phyloP scores from a whole-genome alignment of 2,888 invertebrate species.

The Sarcophaga variegata region DNA sequence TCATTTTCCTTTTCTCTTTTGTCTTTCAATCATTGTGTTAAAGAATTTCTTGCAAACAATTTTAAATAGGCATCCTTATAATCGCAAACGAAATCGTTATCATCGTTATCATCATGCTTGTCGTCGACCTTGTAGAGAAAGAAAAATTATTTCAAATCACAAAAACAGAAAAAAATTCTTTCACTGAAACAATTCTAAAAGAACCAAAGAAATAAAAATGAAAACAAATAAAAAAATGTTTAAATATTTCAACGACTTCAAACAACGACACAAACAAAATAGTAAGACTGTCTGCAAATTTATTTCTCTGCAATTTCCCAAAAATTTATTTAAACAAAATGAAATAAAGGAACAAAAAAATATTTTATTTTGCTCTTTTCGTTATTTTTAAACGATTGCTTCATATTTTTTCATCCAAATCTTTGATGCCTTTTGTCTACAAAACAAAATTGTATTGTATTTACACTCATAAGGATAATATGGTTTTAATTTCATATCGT shows the following conservation, averaged over 20 bases:
- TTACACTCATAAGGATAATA: slow-evolving; percentile 15
- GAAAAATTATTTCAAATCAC: background rate
- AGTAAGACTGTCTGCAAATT: slow-evolving; percentile 5
- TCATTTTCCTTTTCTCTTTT: too few relatives aligned
- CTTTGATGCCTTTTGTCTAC: slow-evolving; percentile 28
- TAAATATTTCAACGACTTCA: background rate
- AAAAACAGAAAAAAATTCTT: too few relatives aligned
- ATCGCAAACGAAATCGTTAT: background rate
- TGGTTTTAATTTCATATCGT: background rate
- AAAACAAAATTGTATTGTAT: slow-evolving; percentile 1
- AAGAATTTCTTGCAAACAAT: background rate
- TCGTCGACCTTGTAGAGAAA: background rate
- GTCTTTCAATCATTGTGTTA: background rate
- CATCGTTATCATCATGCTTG: background rate
- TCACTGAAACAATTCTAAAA: background rate
- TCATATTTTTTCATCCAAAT: background rate
- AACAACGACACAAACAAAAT: background rate
- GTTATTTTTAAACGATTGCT: background rate
- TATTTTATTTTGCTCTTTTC: background rate
- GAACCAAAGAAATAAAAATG: background rate
- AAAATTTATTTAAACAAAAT: background rate
- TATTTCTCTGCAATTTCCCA: slow-evolving; percentile 16
- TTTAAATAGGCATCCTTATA: background rate
- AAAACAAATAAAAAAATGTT: background rate
- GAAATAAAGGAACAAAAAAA: background rate